These are phyloP conservation scores for Myanophis thanlyinensis DNA, from an alignment of 2,113 vertebrate genomes.

Conservation along the genomic window DNA sequence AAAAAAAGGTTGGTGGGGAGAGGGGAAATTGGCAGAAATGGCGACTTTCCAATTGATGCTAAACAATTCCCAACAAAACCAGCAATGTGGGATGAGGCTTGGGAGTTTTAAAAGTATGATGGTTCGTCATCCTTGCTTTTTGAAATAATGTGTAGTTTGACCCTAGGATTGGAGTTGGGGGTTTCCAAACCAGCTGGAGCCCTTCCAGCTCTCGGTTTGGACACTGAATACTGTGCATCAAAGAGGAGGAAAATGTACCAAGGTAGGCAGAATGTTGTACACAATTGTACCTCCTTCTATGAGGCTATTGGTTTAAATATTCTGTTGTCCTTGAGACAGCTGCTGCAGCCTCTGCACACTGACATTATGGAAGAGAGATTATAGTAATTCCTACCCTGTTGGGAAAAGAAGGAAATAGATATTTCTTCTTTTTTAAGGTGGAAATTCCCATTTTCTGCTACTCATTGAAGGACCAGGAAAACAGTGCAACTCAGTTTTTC, in stretches of 20 bases:
- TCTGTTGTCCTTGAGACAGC: background rate
- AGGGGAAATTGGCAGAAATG: background rate
- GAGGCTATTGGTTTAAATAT: background rate
- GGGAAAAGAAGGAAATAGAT: background rate
- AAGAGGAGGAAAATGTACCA: background rate
- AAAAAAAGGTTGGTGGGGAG: background rate
- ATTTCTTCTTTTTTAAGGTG: background rate
- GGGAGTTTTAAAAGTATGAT: background rate
- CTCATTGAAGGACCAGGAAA: background rate
- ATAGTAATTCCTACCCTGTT: background rate
- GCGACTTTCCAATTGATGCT: background rate
- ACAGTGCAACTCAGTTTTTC: constrained; percentile 8
- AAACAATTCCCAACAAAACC: background rate
- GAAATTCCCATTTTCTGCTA: constrained; percentile 19
- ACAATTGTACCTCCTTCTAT: background rate
- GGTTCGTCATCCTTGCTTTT: background rate
- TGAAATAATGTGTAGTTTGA: background rate
- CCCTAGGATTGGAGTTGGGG: background rate
- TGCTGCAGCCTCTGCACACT: background rate
- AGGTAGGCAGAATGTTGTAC: background rate
- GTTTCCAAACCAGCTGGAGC: background rate
- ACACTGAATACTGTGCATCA: background rate
- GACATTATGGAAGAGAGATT: constrained; percentile 3
- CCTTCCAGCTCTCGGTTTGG: background rate
- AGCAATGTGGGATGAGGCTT: background rate